Evolutionary conservation across 2,888 invertebrate genomes (phyloP), one percentile per base, ranked within the genome.

Genomic region (Myopa tessellatipennis): DNA sequence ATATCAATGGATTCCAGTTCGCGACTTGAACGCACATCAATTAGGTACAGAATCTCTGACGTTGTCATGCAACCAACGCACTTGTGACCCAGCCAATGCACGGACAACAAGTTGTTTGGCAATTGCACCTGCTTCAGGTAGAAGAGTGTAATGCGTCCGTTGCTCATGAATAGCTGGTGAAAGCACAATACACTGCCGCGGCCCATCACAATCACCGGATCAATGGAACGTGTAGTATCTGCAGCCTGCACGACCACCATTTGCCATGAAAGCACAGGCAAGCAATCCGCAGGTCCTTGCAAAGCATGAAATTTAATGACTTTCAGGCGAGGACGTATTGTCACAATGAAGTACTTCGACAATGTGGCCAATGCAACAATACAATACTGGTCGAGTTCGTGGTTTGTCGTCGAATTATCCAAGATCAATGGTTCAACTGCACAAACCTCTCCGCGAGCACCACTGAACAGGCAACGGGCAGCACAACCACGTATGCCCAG

Each of bases 241-340:
- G 92, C 92, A 69, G 94, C 92, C 86, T 96, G 95, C 81, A 96
- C 95, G 12, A 95, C 92, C 18, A 96, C 95, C 89, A 95, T 92
- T 89, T 96, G 97, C 98, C 98, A 99, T 50, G 96, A 94, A 38
- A 99, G 90, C 69, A 98, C 92, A 0, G 99, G 99, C 52, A 98
- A 92, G 8, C 95, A 95, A 76, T 93, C 92, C 0, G 96, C 90
- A 0, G 93, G 92, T 67, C 94, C 93, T 74, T 93, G 93, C 52
- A 98, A 90, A 12, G 93, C 91, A 87, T 95, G 94, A 74, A 94
- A 95, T 84, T 95, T 94, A 75, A 95, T 91, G 0, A 96, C 94
- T 83, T 94, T 92, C 77, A 96, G 91, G 80, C 93, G 91, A 8
- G 96, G 96, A 79, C 94, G 91, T 82, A 96, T 92, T 69, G 94